Evolutionary conservation across 2,888 invertebrate genomes (phyloP).

Genomic region (Eupithecia pulchellata): DNA sequence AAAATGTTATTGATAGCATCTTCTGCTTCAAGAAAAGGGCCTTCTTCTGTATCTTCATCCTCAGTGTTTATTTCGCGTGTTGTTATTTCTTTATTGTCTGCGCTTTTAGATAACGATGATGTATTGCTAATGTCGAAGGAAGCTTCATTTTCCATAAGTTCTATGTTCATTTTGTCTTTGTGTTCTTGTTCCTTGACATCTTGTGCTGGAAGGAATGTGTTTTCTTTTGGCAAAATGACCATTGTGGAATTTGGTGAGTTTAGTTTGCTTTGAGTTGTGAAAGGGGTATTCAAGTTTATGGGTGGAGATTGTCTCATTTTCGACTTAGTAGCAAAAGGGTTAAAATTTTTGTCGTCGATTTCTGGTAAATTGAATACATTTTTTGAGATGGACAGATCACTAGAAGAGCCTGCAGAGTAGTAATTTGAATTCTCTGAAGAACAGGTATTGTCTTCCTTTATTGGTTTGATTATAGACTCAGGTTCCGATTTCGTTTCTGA

Average conservation of each 20-base stretch:
- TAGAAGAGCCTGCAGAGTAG: constrained; percentile 59
- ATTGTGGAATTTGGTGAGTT: constrained; percentile 44
- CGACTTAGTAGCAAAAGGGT: constrained; percentile 69
- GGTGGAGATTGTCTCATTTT: constrained; percentile 64
- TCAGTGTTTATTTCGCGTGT: constrained; percentile 70
- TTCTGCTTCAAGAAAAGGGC: constrained; percentile 74
- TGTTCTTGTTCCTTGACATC: constrained; percentile 14
- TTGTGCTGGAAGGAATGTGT: constrained; percentile 19
- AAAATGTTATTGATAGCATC: constrained; percentile 59
- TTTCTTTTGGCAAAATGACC: constrained; percentile 23
- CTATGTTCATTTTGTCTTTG: constrained; percentile 51
- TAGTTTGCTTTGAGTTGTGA: constrained; percentile 49
- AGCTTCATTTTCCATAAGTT: constrained; percentile 54
- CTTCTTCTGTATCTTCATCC: constrained; percentile 79
- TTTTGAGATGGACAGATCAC: constrained; percentile 55
- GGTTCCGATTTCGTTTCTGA: constrained; percentile 29
- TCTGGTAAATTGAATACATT: constrained; percentile 76
- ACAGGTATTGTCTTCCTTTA: constrained; percentile 53
- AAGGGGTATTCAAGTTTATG: constrained; percentile 43
- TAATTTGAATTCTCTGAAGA: constrained; percentile 66
- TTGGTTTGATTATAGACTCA: constrained; percentile 25
- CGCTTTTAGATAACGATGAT: constrained; percentile 60
- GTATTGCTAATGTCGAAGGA: constrained; percentile 52
- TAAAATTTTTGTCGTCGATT: constrained; percentile 70
- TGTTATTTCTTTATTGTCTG: constrained; percentile 63